These are phyloP conservation scores for Embidobia sp. DNA, from an alignment of 2,888 invertebrate species.

Conservation along the genomic window DNA sequence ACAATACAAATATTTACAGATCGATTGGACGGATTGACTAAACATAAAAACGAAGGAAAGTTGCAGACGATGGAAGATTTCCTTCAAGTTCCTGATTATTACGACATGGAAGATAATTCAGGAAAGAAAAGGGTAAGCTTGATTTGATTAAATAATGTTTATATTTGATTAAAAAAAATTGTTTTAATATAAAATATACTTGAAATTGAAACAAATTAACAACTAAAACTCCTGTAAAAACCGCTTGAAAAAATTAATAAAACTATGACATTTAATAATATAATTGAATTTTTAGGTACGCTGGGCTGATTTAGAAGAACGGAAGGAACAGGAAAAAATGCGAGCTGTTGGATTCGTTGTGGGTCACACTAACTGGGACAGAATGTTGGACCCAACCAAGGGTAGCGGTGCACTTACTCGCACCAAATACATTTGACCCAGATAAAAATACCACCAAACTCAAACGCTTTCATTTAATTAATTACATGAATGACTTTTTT, in stretches of 20 bases:
- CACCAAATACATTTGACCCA: constrained; percentile 91
- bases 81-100: constrained; percentile 92
- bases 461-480: no score
- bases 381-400: constrained; percentile 95
- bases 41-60: constrained; percentile 85
- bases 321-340: constrained; percentile 94
- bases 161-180: no score
- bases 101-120: constrained; percentile 83
- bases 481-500: no score
- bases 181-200: no score
- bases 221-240: no score
- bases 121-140: constrained; percentile 94
- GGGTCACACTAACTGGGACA: constrained; percentile 97
- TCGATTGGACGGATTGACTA: constrained; percentile 94
- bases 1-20: constrained; percentile 85
- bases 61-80: constrained; percentile 93
- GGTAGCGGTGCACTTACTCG: constrained; percentile 95
- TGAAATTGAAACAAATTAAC: no score
- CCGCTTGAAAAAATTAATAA: no score
- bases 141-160: constrained; percentile 3
- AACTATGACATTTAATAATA: no score
- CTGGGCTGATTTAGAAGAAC: constrained; percentile 98
- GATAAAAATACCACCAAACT: no score
- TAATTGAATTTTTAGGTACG: constrained; percentile 88
- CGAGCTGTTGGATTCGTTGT: constrained; percentile 98